phyloP scores from a whole-genome alignment of 2,888 invertebrate genomes.

The Alentia gelatinosa region DNA sequence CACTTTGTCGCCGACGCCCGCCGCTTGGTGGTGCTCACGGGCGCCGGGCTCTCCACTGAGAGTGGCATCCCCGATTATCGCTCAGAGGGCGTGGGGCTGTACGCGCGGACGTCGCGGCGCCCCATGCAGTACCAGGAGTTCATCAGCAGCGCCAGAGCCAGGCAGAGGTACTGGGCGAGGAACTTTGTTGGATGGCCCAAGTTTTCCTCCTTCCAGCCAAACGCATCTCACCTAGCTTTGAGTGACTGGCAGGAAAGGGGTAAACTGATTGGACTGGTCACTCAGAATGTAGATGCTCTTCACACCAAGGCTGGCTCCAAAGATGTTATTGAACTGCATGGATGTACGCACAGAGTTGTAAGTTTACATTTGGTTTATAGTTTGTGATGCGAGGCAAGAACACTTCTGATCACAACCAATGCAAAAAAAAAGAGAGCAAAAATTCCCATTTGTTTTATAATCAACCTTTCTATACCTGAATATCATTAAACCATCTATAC shows the following conservation, averaged over 20 bases:
- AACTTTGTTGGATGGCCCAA: constrained; percentile 94
- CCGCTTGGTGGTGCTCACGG: constrained; percentile 88
- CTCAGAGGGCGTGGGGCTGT: constrained; percentile 94
- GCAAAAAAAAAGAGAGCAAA: too few species aligned
- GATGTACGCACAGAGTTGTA: constrained; percentile 83
- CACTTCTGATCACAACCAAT: background rate
- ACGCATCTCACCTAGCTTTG: constrained; percentile 88
- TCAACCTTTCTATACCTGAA: too few species aligned
- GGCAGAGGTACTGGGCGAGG: constrained; percentile 96
- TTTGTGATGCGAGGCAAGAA: too few species aligned
- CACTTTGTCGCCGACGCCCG: constrained; percentile 83
- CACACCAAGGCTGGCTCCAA: constrained; percentile 94
- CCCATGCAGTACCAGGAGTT: constrained; percentile 94
- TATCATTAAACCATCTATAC: too few species aligned
- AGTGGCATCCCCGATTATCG: constrained; percentile 77
- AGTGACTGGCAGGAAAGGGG: constrained; percentile 86
- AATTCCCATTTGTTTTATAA: too few species aligned
- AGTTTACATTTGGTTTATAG: background rate
- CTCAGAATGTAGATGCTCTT: constrained; percentile 97
- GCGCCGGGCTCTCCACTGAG: constrained; percentile 98
- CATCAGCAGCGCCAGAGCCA: constrained; percentile 81
- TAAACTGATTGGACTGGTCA: constrained; percentile 87
- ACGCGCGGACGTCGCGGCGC: constrained; percentile 90
- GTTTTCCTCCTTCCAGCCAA: constrained; percentile 87
- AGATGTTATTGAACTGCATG: constrained; percentile 93